phyloP scores from a whole-genome alignment of 2,113 vertebrate genomes.

The Dipodomys stephensi region DNA sequence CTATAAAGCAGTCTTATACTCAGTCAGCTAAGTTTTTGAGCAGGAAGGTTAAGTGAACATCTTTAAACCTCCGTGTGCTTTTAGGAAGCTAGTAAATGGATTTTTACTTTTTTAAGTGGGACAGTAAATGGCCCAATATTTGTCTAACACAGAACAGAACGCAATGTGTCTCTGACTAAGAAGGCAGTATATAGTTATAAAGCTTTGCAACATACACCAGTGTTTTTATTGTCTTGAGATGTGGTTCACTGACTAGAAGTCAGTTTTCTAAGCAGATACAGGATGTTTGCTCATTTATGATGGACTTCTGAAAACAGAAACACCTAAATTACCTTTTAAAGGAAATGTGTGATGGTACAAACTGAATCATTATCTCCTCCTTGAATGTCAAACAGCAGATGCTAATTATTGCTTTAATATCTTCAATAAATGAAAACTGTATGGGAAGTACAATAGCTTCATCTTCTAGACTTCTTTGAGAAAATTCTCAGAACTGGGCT shows the following conservation, averaged over 20 bases:
- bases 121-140: background rate
- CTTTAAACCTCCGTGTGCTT: background rate
- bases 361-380: background rate
- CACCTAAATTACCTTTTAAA: background rate
- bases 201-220: background rate
- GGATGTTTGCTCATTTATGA: conserved; percentile 17
- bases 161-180: background rate
- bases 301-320: conserved; percentile 13
- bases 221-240: conserved; percentile 9
- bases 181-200: background rate
- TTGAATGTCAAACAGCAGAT: background rate
- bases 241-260: background rate
- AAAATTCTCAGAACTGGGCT: background rate
- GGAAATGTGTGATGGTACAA: background rate
- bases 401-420: background rate
- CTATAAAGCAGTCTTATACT: background rate
- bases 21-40: background rate
- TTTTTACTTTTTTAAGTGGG: background rate
- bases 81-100: background rate
- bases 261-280: background rate
- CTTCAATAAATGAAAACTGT: conserved; percentile 30
- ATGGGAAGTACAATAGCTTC: background rate
- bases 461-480: background rate
- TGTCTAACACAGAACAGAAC: background rate
- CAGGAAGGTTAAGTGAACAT: background rate